Evolutionary conservation across 2,888 invertebrate genomes (phyloP).

Genomic region (Heliconius erato): DNA sequence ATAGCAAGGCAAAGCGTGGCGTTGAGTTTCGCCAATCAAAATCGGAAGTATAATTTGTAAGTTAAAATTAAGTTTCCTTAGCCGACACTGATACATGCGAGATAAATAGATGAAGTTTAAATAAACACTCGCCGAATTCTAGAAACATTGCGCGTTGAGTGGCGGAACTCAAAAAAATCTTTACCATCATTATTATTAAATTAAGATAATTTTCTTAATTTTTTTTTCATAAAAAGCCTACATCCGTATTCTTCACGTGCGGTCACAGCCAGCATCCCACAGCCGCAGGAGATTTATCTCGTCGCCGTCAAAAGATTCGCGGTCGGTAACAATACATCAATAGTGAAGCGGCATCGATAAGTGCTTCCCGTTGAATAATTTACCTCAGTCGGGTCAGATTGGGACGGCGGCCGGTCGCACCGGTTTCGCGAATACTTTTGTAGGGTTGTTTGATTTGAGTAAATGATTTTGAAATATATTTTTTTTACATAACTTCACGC

Average conservation of each 20-base stretch:
- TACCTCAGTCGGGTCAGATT: constrained; percentile 59
- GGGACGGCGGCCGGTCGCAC: constrained; percentile 59
- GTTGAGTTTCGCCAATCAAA: background rate
- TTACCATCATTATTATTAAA: background rate
- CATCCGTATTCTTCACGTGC: background rate
- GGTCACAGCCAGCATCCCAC: constrained; percentile 6
- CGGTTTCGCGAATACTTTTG: constrained; percentile 52
- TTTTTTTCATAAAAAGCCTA: too few species aligned
- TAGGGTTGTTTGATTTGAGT: constrained; percentile 50
- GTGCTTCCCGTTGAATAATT: constrained; percentile 71
- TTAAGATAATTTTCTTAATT: background rate
- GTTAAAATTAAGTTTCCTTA: too few species aligned
- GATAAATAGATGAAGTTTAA: too few species aligned
- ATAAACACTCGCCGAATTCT: background rate
- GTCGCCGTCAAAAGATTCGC: constrained; percentile 54
- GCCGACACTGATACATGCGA: too few species aligned
- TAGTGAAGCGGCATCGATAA: constrained; percentile 72
- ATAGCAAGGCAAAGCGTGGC: background rate
- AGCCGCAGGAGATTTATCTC: constrained; percentile 43
- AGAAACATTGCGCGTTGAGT: too few species aligned
- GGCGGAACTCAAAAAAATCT: too few species aligned
- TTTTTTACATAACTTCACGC: background rate
- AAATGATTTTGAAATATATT: background rate
- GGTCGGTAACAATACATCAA: constrained; percentile 71
- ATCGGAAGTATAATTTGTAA: background rate